Conservation (phyloP, 2,888 invertebrate genomes). For the Eristalinus sepulchralis region DNA sequence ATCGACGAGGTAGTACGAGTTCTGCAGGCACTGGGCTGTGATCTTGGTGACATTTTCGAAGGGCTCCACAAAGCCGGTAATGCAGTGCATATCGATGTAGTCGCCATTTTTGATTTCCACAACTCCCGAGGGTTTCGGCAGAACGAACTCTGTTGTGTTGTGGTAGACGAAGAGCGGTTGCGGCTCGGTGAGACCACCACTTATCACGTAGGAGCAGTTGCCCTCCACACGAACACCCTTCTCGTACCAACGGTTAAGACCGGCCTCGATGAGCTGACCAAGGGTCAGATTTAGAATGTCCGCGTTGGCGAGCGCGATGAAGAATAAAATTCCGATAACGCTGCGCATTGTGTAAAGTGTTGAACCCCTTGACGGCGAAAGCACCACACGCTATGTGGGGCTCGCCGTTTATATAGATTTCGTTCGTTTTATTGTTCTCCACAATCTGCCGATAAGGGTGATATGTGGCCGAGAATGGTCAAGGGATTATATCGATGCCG, state of each 20-base stretch:
- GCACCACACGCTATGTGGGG: not conserved
- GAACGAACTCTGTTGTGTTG: constrained; percentile 75
- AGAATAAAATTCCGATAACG: not conserved
- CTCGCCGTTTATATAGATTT: constrained; percentile 25
- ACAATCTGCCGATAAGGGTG: not conserved
- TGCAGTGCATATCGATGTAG: constrained; percentile 77
- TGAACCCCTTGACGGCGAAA: not conserved
- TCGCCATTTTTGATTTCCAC: constrained; percentile 74
- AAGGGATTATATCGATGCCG: not conserved
- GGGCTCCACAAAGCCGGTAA: constrained; percentile 52
- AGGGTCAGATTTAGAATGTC: constrained; percentile 22
- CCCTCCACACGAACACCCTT: constrained; percentile 43
- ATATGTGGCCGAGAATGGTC: not conserved
- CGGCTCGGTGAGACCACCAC: constrained; percentile 80
- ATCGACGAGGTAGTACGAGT: constrained; percentile 74
- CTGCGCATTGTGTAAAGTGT: constrained; percentile 5
- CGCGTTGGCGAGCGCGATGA: not conserved
- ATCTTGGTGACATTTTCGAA: constrained; percentile 69
- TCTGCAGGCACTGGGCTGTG: constrained; percentile 75
- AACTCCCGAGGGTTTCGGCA: constrained; percentile 74
- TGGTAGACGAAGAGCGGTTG: constrained; percentile 83
- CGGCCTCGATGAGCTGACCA: constrained; percentile 8
- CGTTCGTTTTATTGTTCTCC: not conserved
- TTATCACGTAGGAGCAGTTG: constrained; percentile 74
- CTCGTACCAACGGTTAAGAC: not conserved